phyloP scores from a whole-genome alignment of 2,113 vertebrate genomes.

The Tychaedon coryphoeus region DNA sequence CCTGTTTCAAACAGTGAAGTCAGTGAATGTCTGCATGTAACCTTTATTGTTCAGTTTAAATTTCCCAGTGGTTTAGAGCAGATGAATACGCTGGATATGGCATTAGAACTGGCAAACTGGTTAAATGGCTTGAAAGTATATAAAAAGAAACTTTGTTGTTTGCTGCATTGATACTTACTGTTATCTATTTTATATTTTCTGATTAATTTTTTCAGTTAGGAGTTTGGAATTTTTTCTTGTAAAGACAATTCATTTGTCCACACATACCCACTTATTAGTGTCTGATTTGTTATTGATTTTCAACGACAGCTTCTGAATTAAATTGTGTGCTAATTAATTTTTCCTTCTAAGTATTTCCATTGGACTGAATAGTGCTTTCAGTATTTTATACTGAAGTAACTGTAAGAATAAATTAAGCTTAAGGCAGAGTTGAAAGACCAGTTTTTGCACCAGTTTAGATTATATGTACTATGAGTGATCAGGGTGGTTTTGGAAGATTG shows the following conservation, averaged over 20 bases:
- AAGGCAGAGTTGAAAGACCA: background rate
- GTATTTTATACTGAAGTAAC: background rate
- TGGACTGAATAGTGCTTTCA: background rate
- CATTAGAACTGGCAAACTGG: background rate
- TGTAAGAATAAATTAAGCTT: background rate
- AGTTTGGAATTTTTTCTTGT: background rate
- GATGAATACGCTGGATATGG: background rate
- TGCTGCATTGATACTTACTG: background rate
- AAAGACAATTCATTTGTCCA: background rate
- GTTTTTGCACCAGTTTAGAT: background rate
- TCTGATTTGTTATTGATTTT: background rate
- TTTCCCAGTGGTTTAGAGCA: background rate
- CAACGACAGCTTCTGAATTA: background rate
- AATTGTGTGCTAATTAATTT: background rate
- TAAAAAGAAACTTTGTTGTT: background rate
- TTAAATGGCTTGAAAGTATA: background rate
- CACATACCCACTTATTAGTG: background rate
- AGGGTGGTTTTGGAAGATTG: background rate
- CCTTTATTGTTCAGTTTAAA: background rate
- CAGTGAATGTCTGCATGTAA: fast-evolving
- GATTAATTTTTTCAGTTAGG: background rate
- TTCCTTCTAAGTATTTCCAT: background rate
- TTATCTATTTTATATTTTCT: background rate
- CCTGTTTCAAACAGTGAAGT: background rate
- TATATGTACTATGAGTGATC: background rate